A percentile compares a stretch with the other conserved stretches of the same genome.
phyloP scores from a whole-genome alignment of 2,113 vertebrate species.

The Amia ocellicauda region DNA sequence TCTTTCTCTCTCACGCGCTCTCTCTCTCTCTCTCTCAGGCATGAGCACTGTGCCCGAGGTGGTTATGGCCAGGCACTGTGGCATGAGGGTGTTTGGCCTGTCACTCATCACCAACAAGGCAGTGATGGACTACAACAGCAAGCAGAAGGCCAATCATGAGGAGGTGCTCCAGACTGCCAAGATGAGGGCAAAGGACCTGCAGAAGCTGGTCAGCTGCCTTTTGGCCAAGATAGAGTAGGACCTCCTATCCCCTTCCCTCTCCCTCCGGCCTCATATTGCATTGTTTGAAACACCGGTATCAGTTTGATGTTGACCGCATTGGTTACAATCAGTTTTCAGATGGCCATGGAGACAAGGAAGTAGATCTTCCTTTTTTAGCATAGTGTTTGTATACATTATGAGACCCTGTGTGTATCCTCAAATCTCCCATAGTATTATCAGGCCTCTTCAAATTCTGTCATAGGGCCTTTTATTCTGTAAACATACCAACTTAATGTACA shows the following conservation, averaged over 20 bases:
- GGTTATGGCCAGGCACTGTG: slow-evolving; percentile 67
- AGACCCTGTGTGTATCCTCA: too few relatives aligned
- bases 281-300: too few relatives aligned
- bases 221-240: slow-evolving; percentile 43
- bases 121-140: slow-evolving; percentile 57
- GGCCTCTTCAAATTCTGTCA: too few relatives aligned
- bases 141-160: slow-evolving; percentile 49
- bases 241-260: background rate
- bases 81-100: slow-evolving; percentile 64
- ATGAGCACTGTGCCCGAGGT: slow-evolving; percentile 76
- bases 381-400: too few relatives aligned
- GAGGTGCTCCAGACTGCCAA: slow-evolving; percentile 55
- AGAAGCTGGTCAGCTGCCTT: slow-evolving; percentile 52
- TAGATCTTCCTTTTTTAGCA: too few relatives aligned
- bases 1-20: background rate
- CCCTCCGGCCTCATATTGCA: background rate
- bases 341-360: too few relatives aligned
- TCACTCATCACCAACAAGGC: slow-evolving; percentile 72
- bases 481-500: too few relatives aligned
- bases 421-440: too few relatives aligned
- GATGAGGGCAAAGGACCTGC: slow-evolving; percentile 44
- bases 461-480: too few relatives aligned
- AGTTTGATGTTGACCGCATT: too few relatives aligned
- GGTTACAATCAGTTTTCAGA: too few relatives aligned
- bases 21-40: slow-evolving; percentile 38